A percentile compares a stretch with the other conserved stretches of the same genome.
Conservation (phyloP, 2,113 vertebrate genomes). For the Callopanchax toddi region DNA sequence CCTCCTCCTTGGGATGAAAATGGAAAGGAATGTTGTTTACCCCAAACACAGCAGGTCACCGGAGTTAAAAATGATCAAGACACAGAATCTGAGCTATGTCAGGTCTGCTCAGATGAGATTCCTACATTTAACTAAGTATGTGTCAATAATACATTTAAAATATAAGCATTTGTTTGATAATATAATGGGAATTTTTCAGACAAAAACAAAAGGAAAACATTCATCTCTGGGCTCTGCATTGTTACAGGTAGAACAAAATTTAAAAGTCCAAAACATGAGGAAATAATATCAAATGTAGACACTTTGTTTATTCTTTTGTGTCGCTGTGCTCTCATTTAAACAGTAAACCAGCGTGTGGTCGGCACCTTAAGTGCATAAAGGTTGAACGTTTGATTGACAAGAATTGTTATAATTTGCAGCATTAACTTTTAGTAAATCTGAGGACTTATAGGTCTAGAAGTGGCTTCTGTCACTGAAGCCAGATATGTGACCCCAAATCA, state of each 20-base stretch:
- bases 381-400: too few relatives aligned
- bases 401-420: too few relatives aligned
- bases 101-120: constrained; percentile 31
- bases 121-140: constrained; percentile 26
- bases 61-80: constrained; percentile 33
- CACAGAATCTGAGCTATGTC: constrained; percentile 33
- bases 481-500: constrained; percentile 5
- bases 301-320: too few relatives aligned
- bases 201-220: constrained; percentile 29
- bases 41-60: constrained; percentile 54
- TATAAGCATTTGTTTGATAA: constrained; percentile 21
- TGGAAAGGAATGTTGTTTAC: constrained; percentile 72
- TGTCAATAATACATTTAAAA: constrained; percentile 21
- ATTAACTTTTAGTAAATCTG: too few relatives aligned
- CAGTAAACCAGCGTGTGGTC: background rate
- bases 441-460: too few relatives aligned
- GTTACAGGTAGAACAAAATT: constrained; percentile 17
- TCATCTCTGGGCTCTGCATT: too few relatives aligned
- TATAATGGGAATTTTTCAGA: background rate
- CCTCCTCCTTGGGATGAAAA: constrained; percentile 63
- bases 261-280: background rate
- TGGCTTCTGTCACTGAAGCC: constrained; percentile 26
- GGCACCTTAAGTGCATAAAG: too few relatives aligned
- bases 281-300: too few relatives aligned
- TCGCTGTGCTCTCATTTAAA: too few relatives aligned